These are phyloP conservation scores for Hypanus sabinus DNA, from an alignment of 2,113 vertebrate genomes.

Conservation along the genomic window DNA sequence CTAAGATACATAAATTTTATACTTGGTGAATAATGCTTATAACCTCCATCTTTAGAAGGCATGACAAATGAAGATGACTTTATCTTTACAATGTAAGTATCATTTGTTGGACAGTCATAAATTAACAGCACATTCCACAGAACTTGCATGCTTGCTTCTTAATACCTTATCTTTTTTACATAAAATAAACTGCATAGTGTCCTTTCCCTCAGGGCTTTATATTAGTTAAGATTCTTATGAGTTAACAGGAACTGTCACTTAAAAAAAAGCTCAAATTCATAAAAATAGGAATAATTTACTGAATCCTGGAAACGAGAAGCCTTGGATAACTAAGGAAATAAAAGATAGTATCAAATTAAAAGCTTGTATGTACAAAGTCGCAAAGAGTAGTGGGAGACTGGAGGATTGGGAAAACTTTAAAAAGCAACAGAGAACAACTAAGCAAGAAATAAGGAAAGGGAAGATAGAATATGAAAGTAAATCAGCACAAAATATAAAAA, in stretches of 20 bases:
- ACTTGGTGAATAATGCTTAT: conserved; percentile 46
- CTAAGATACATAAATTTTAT: conserved; percentile 45
- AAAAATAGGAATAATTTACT: not conserved
- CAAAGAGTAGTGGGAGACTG: too few relatives aligned
- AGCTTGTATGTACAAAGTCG: too few relatives aligned
- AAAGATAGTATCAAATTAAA: too few relatives aligned
- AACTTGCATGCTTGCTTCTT: not conserved
- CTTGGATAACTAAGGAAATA: too few relatives aligned
- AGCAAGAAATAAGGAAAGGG: too few relatives aligned
- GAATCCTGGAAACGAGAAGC: not conserved
- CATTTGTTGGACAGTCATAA: conserved; percentile 18
- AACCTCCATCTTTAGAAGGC: conserved; percentile 39
- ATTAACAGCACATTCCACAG: conserved; percentile 26
- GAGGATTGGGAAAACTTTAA: too few relatives aligned
- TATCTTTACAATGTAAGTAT: conserved; percentile 38
- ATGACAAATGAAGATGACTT: conserved; percentile 44
- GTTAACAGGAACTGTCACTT: not conserved
- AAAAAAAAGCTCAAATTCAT: not conserved
- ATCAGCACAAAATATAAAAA: too few relatives aligned
- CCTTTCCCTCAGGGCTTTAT: not conserved
- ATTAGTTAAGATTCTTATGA: not conserved
- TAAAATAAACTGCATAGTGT: not conserved
- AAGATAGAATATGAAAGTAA: too few relatives aligned
- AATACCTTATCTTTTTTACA: conserved; percentile 1
- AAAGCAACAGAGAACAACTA: too few relatives aligned